Evolutionary conservation across 1,140 invertebrate species (phyloP), one percentile per base, ranked within the genome.

Genomic region (Apis dorsata): DNA sequence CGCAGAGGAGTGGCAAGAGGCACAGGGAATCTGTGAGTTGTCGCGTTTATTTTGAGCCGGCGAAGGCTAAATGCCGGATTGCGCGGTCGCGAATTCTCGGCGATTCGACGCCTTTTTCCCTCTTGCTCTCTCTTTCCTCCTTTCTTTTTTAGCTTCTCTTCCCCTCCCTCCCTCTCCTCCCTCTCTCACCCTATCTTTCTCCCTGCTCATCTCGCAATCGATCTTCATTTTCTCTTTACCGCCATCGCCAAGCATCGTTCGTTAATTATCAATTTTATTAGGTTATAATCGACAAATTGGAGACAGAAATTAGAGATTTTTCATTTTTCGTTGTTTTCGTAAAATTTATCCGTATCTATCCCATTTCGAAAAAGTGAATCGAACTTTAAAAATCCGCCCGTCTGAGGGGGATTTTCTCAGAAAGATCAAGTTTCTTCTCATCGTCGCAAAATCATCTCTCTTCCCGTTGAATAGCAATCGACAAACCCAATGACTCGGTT

Each of bases 1-100:
- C 34, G n/a, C 44, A 15, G 44, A 21, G 70, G 53, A 59, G 19
- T 17, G 57, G 44, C 13, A 44, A n/a, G 69, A 34, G 62, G 51
- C 19, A 59, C 60, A 75, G 72, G 75, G 79, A 76, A 28, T 62
- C 81, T 86, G 65, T 88, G 90, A 91, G 88, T 88, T 90, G 91
- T 90, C 91, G 90, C 86, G 88, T 90, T 92, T 92, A 92, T 92
- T 92, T 92, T 90, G 81, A 92, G 91, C 85, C 79, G 79, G 81
- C 85, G 91, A 92, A 92, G 90, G 91, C 89, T 91, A 89, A 92
- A 90, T 78, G 83, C 75, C 76, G 85, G 80, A 89, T 90, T 83
- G 84, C 84, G 79, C 79, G 83, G 44, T 68, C 55, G 83, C 81
- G 57, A 90, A 88, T 90, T 90, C 89, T 76, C 88, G 76, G 75